phyloP scores from a whole-genome alignment of 1,140 invertebrate genomes.

The Pseudomyrmex concolor region DNA sequence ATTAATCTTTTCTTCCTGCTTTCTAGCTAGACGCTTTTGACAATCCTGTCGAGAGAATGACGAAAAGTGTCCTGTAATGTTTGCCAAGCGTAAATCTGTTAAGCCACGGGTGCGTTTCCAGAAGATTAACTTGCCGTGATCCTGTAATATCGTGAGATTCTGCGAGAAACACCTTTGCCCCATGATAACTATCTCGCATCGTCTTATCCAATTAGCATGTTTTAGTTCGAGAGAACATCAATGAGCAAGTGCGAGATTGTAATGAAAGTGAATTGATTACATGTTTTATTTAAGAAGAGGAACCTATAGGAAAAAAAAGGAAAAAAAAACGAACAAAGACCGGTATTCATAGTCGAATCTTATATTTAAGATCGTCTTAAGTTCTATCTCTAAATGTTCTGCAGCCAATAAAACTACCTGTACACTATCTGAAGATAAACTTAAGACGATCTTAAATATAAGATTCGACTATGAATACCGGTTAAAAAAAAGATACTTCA shows the following conservation, averaged over 20 bases:
- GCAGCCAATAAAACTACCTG: no score
- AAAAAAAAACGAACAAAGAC: not conserved
- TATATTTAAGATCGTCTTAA: no score
- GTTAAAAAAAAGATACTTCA: no score
- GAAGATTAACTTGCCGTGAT: conserved; percentile 48
- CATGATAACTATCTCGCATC: conserved; percentile 39
- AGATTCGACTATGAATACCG: no score
- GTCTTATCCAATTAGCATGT: conserved; percentile 56
- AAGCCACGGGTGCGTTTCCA: conserved; percentile 43
- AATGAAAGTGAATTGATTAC: conserved; percentile 1
- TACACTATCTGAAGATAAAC: no score
- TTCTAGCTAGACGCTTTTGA: not conserved
- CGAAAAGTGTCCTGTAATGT: conserved; percentile 37
- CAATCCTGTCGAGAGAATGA: conserved; percentile 15
- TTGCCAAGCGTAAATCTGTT: conserved; percentile 33
- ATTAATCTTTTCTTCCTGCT: not conserved
- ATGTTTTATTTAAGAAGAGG: not conserved
- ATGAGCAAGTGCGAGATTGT: conserved; percentile 33
- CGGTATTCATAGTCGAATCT: no score
- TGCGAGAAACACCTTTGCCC: conserved; percentile 19
- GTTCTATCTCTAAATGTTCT: no score
- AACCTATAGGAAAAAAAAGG: conserved; percentile 1
- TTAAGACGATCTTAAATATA: no score
- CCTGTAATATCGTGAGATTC: conserved; percentile 42
- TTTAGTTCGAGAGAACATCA: not conserved